A percentile compares a stretch with the other conserved stretches of the same genome.
These are phyloP conservation scores for Tragopan temminckii DNA, from an alignment of 2,797 vertebrate species.

Conservation along the genomic window DNA sequence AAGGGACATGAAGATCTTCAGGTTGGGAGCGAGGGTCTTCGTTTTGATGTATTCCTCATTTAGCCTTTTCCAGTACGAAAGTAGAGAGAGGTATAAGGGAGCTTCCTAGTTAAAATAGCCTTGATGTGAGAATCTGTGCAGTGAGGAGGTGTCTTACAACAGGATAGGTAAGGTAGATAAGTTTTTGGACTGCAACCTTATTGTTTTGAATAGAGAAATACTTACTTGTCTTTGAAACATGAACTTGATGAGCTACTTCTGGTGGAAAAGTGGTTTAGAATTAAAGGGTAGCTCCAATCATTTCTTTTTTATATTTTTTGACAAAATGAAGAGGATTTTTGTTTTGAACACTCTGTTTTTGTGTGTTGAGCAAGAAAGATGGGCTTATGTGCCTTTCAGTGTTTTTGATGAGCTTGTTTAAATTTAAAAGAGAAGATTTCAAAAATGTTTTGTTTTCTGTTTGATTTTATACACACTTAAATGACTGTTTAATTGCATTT, in stretches of 20 bases:
- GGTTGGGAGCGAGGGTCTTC: neutral
- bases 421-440: neutral
- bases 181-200: neutral
- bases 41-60: neutral
- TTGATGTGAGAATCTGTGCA: neutral
- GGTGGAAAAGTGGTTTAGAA: neutral
- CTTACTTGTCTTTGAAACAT: neutral
- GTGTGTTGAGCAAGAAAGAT: neutral
- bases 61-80: neutral
- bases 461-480: neutral
- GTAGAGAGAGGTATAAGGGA: neutral
- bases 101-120: neutral
- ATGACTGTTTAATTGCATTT: neutral
- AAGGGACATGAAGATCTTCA: neutral
- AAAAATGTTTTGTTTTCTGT: neutral
- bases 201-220: neutral
- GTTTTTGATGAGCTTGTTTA: neutral
- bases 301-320: neutral
- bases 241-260: neutral
- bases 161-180: too few species aligned
- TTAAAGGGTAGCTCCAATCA: neutral
- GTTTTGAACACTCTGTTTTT: neutral
- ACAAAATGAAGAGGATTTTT: neutral
- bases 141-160: neutral
- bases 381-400: neutral